These are phyloP conservation scores for Meloidogyne floridensis DNA, from an alignment of 1,140 invertebrate genomes.

Conservation along the genomic window DNA sequence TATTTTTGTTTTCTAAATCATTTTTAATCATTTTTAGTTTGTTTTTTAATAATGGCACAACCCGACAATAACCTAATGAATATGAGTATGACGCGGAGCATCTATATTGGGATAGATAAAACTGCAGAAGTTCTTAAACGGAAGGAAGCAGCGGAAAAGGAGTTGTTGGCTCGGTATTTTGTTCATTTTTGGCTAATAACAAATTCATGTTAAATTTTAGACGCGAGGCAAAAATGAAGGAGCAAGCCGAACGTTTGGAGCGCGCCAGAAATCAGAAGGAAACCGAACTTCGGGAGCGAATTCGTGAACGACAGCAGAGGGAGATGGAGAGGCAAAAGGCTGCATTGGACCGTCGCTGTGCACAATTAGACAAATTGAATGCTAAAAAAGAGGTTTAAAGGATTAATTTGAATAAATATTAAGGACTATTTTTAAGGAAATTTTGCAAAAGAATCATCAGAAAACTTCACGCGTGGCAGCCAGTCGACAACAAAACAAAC, in stretches of 20 bases:
- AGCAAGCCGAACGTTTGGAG: constrained; percentile 42
- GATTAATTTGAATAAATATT: neutral
- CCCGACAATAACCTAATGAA: neutral
- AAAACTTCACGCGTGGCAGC: constrained; percentile 46
- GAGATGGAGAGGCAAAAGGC: constrained; percentile 47
- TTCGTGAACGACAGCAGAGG: constrained; percentile 26
- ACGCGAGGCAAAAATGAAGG: constrained; percentile 45
- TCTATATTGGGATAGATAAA: constrained; percentile 47
- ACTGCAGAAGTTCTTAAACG: constrained; percentile 36
- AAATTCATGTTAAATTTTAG: too few species aligned
- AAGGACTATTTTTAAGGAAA: constrained; percentile 38
- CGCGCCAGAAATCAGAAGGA: constrained; percentile 42
- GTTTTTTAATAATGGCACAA: constrained; percentile 1
- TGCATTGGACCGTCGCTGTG: constrained; percentile 40
- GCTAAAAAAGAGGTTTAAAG: constrained; percentile 36
- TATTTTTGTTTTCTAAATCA: constrained; percentile 28
- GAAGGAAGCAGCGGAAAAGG: constrained; percentile 40
- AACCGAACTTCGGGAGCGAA: constrained; percentile 34
- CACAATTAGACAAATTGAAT: constrained; percentile 43
- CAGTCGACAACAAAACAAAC: constrained; percentile 34
- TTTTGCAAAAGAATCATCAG: constrained; percentile 51
- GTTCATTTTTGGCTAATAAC: too few species aligned
- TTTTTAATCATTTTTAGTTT: constrained; percentile 14
- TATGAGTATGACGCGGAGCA: constrained; percentile 35
- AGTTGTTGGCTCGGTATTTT: constrained; percentile 36